Evolutionary conservation across 2,113 vertebrate species (phyloP).

Genomic region (Calyptomena viridis): DNA sequence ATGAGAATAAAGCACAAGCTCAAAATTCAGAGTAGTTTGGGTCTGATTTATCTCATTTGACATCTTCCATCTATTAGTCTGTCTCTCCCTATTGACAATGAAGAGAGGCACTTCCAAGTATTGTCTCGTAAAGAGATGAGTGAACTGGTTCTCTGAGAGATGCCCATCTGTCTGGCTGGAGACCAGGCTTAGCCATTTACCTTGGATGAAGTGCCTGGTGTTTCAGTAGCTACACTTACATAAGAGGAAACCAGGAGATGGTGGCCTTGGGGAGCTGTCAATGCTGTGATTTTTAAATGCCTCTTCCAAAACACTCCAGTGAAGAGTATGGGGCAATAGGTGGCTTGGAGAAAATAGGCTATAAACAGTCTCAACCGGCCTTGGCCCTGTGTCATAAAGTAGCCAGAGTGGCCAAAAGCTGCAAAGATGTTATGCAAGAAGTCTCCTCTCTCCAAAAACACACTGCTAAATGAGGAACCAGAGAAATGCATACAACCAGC

Average conservation of each 20-base stretch:
- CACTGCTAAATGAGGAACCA: neutral
- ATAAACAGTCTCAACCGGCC: neutral
- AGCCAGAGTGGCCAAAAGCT: neutral
- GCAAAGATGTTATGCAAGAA: neutral
- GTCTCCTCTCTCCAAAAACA: neutral
- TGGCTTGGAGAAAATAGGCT: neutral
- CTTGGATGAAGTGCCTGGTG: neutral
- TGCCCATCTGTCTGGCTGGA: neutral
- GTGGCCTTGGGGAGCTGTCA: neutral
- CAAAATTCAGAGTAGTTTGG: neutral
- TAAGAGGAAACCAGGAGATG: neutral
- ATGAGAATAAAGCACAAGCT: neutral
- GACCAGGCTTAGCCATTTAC: neutral
- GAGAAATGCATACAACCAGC: neutral
- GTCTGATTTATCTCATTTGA: neutral
- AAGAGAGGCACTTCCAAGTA: neutral
- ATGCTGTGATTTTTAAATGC: neutral
- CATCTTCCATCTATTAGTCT: neutral
- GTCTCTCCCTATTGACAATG: neutral
- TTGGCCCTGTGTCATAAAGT: neutral
- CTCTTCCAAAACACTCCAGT: neutral
- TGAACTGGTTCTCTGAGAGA: neutral
- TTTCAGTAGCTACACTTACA: neutral
- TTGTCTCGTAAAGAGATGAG: neutral
- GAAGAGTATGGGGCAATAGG: neutral